These are phyloP conservation scores for Gallinago nigripennis DNA, from an alignment of 2,797 vertebrate genomes.

Conservation along the genomic window DNA sequence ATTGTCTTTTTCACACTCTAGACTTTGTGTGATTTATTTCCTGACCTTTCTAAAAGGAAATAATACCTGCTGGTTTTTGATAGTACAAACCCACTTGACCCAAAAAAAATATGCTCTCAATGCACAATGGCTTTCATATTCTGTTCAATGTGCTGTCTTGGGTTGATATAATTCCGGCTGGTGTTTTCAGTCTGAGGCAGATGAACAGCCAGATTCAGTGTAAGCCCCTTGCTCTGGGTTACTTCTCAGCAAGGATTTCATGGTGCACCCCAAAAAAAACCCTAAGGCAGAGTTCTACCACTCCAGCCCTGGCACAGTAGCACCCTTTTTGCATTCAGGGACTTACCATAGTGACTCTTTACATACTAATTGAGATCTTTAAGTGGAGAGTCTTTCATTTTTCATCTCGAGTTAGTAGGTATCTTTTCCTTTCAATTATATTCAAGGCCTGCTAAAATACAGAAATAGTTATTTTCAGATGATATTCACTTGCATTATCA, in stretches of 20 bases:
- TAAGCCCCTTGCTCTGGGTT: background rate
- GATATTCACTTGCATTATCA: background rate
- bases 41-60: background rate
- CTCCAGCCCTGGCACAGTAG: background rate
- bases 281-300: background rate
- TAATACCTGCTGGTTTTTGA: background rate
- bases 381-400: background rate
- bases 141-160: background rate
- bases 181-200: background rate
- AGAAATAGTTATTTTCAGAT: background rate
- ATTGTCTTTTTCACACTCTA: background rate
- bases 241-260: background rate
- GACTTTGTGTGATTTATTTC: background rate
- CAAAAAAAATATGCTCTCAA: background rate
- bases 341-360: background rate
- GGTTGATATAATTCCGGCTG: too few relatives aligned
- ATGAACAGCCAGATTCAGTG: background rate
- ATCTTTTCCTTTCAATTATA: background rate
- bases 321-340: background rate
- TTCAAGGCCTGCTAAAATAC: background rate
- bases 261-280: too few relatives aligned
- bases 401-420: fast-evolving
- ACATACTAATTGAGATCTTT: background rate
- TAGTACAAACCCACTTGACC: background rate
- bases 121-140: background rate